Conservation (phyloP, 2,113 vertebrate species). For the Entelurus aequoreus region DNA sequence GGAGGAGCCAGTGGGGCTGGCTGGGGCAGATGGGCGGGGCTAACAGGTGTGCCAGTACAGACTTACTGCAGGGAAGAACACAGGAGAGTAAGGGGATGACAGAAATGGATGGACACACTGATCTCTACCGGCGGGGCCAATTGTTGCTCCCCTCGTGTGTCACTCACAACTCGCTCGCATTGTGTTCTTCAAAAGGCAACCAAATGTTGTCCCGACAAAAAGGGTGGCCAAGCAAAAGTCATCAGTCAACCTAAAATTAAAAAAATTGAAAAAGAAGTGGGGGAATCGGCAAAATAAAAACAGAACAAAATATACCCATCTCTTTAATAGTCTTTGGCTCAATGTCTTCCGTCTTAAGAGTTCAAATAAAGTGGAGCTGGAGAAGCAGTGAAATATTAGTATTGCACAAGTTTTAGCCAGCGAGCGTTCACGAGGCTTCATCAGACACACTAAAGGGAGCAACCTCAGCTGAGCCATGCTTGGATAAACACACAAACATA, state of each 20-base stretch:
- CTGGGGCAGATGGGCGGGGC: slow-evolving; percentile 29
- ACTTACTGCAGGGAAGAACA: slow-evolving; percentile 49
- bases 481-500: slow-evolving; percentile 31
- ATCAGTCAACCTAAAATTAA: background rate
- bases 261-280: too few relatives aligned
- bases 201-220: background rate
- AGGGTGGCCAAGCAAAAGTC: background rate
- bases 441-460: slow-evolving; percentile 47
- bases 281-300: background rate
- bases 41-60: slow-evolving; percentile 49
- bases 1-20: slow-evolving; percentile 42
- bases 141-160: slow-evolving; percentile 60
- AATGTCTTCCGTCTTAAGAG: slow-evolving; percentile 47
- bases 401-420: slow-evolving; percentile 56
- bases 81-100: slow-evolving; percentile 45
- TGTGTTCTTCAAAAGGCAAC: slow-evolving; percentile 21
- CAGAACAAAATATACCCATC: slow-evolving; percentile 16
- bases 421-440: slow-evolving; percentile 7
- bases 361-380: slow-evolving; percentile 39
- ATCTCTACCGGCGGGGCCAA: slow-evolving; percentile 62
- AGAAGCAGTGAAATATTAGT: slow-evolving; percentile 53
- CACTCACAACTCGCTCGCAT: slow-evolving; percentile 13
- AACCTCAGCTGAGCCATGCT: slow-evolving; percentile 55
- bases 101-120: slow-evolving; percentile 56
- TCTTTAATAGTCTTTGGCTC: slow-evolving; percentile 55